Evolutionary conservation across 2,113 vertebrate species (phyloP), one percentile per base, ranked within the genome.

Genomic region (Chamaea fasciata): DNA sequence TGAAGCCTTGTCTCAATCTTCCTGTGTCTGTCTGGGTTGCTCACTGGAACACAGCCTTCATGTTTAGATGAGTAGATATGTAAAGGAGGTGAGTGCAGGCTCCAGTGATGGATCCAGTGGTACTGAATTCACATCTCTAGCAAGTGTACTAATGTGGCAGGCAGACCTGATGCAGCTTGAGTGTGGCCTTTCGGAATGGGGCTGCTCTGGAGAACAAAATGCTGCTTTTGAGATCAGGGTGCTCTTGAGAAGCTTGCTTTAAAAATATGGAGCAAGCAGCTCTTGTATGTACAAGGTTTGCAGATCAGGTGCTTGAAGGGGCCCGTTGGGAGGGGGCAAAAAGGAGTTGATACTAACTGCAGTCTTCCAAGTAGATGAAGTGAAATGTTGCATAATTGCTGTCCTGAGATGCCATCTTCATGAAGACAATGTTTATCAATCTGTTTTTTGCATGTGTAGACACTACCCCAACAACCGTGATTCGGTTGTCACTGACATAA

Each of bases 11-110:
- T 42, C 80, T 94, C 55, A 47, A 1, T 50, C 17, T 71, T 89
- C 18, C 62, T 69, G 24, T 65, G 17, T 87, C 24, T 41, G 0
- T 53, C 9, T 44, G 56, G 42, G 42, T 37, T 75, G 60, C 50
- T 92, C 14, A 28, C 3, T 82, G 49, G 68, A 57, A n/a, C 39
- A 42, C 49, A 87, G 10, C 52, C 70, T 16, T 31, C 0, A 0
- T 42, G 47, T 86, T 71, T 17, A 35, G n/a, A 70, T 83, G 35
- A 81, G 77, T 28, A 69, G 77, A 52, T 92, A 15, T 3, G 6
- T 62, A 78, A 89, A 82, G 68, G 62, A 96, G 89, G 49, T 7
- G 15, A 95, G 62, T 65, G 30, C 67, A 26, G 49, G 31, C 67
- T 94, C 57, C 70, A 65, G 3, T 55, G 71, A 10, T 59, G 86